phyloP scores from a whole-genome alignment of 2,113 vertebrate species.

The Lycaon pictus region DNA sequence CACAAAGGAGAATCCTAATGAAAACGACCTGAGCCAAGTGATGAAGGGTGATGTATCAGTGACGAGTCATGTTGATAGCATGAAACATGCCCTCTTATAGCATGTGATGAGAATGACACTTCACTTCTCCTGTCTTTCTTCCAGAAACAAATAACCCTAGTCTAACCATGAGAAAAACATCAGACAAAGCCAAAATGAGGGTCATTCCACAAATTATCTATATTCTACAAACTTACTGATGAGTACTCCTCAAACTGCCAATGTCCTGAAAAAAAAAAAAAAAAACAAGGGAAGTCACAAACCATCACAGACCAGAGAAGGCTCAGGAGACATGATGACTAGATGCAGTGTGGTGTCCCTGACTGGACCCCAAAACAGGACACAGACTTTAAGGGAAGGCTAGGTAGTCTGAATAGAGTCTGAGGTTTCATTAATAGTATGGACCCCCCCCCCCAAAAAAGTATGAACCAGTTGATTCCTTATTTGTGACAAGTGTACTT shows the following conservation, averaged over 20 bases:
- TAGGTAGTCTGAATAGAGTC: background rate
- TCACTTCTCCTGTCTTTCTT: background rate
- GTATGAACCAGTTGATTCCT: background rate
- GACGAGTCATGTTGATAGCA: background rate
- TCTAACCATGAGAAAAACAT: background rate
- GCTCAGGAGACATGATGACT: background rate
- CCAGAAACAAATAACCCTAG: background rate
- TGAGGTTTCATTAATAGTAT: background rate
- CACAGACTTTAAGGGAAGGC: background rate
- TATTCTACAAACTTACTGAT: background rate
- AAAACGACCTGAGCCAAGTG: background rate
- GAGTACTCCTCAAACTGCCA: background rate
- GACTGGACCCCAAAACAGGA: background rate
- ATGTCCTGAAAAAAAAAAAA: background rate
- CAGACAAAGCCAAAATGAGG: background rate
- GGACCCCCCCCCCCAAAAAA: background rate
- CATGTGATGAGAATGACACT: background rate
- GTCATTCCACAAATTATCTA: background rate
- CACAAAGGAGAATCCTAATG: background rate
- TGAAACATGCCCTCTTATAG: background rate
- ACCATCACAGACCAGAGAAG: background rate
- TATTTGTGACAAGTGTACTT: background rate
- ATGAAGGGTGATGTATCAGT: background rate
- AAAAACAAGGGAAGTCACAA: background rate
- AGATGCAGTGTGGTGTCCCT: background rate